A percentile compares a stretch with the other conserved stretches of the same genome.
phyloP scores from a whole-genome alignment of 2,113 vertebrate species.

The Ictalurus punctatus region DNA sequence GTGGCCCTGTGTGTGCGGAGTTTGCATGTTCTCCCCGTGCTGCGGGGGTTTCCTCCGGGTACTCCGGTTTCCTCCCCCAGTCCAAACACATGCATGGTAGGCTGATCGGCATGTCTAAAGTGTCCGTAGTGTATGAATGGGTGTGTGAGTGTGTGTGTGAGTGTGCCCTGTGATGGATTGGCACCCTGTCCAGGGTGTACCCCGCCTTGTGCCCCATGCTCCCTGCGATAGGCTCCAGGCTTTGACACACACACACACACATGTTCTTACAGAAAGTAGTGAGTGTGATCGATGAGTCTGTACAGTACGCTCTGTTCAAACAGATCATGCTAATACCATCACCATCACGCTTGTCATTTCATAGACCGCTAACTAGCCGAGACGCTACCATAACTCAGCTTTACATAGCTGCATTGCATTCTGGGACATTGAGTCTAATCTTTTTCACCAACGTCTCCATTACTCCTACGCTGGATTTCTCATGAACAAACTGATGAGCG shows the following conservation, averaged over 20 bases:
- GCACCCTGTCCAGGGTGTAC: too few species aligned
- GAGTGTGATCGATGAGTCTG: constrained; percentile 43
- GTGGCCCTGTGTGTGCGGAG: too few species aligned
- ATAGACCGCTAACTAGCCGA: background rate
- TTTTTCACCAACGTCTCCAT: background rate
- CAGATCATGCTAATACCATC: background rate
- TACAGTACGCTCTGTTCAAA: background rate
- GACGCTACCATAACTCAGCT: background rate
- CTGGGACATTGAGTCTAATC: background rate
- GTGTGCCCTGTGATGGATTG: too few species aligned
- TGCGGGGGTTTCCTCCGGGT: too few species aligned
- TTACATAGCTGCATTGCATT: background rate
- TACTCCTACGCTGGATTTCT: background rate
- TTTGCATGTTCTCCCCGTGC: too few species aligned
- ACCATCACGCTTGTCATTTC: background rate
- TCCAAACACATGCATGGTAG: too few species aligned
- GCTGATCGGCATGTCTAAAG: too few species aligned
- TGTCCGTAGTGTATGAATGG: too few species aligned
- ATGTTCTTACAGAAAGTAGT: background rate
- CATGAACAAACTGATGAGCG: background rate
- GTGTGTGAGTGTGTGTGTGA: too few species aligned
- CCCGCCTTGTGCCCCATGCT: too few species aligned
- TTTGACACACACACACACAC: background rate
- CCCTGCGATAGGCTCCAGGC: too few species aligned
- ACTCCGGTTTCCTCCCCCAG: too few species aligned